phyloP scores from a whole-genome alignment of 2,797 vertebrate species.

The Mallotus villosus region DNA sequence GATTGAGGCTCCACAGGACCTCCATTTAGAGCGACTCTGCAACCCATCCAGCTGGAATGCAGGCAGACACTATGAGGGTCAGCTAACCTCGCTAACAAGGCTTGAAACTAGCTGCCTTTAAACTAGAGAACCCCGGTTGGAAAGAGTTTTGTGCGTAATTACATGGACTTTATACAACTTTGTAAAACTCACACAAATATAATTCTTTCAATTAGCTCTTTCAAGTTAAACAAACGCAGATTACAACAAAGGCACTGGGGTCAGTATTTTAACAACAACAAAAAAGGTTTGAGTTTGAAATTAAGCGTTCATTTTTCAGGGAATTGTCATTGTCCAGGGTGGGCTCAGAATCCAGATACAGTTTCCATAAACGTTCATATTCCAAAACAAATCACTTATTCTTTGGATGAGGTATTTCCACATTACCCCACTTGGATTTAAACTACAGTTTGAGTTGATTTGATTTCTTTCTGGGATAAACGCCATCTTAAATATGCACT shows the following conservation, averaged over 20 bases:
- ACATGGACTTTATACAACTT: no score
- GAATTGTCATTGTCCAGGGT: no score
- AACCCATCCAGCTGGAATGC: slow-evolving; percentile 68
- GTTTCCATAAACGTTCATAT: neutral
- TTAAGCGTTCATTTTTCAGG: no score
- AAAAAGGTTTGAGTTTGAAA: no score
- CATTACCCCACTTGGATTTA: slow-evolving; percentile 16
- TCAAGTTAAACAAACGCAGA: no score
- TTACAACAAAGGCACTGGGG: no score
- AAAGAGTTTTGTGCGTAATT: neutral
- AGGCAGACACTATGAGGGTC: slow-evolving; percentile 39
- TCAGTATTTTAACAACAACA: no score
- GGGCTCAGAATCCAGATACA: neutral
- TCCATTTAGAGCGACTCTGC: slow-evolving; percentile 67
- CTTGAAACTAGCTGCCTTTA: neutral
- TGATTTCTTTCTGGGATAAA: slow-evolving; percentile 22
- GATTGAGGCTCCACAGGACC: slow-evolving; percentile 88
- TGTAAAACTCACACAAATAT: no score
- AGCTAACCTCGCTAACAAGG: slow-evolving; percentile 12
- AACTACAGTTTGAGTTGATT: slow-evolving; percentile 9
- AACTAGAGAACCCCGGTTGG: neutral
- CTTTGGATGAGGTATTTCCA: slow-evolving; percentile 18
- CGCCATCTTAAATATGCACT: slow-evolving; percentile 23
- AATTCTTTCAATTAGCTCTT: no score
- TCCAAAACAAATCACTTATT: slow-evolving; percentile 10